Percentiles rank a stretch among this genome's conserved stretches.
These are phyloP conservation scores for Chlorops oryzae DNA, from an alignment of 1,140 invertebrate species.

Conservation along the genomic window DNA sequence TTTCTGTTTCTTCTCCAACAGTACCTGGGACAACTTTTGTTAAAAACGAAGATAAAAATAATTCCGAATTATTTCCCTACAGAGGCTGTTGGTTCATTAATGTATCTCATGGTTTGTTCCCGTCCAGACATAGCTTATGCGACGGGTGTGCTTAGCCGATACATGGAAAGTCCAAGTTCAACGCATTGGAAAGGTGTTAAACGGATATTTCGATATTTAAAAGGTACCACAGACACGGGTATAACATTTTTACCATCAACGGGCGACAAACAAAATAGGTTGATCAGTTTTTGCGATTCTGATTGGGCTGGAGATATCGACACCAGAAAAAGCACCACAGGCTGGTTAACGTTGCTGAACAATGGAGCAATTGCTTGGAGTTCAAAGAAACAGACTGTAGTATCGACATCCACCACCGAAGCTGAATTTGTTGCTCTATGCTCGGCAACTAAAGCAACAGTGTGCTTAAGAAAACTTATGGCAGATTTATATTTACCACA, in stretches of 20 bases:
- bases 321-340: slow-evolving; percentile 27
- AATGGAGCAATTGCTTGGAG: slow-evolving; percentile 22
- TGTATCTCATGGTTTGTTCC: slow-evolving; percentile 40
- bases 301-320: slow-evolving; percentile 19
- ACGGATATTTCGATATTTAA: not conserved
- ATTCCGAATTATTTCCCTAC: slow-evolving; percentile 17
- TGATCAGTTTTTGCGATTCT: slow-evolving; percentile 17
- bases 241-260: not conserved
- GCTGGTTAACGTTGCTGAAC: slow-evolving; percentile 19
- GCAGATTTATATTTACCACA: too few relatives aligned
- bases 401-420: slow-evolving; percentile 37
- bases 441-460: slow-evolving; percentile 29
- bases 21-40: too few relatives aligned
- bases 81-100: slow-evolving; percentile 36
- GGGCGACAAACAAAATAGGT: too few relatives aligned
- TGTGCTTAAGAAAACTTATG: too few relatives aligned
- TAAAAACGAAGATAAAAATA: too few relatives aligned
- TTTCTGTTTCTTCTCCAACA: not conserved
- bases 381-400: slow-evolving; percentile 25
- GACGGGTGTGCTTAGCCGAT: too few relatives aligned
- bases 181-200: not conserved
- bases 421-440: slow-evolving; percentile 40
- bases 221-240: not conserved
- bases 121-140: slow-evolving; percentile 42
- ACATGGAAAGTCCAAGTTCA: too few relatives aligned